Evolutionary conservation across 2,113 vertebrate genomes (phyloP).

Genomic region (Condylura cristata): DNA sequence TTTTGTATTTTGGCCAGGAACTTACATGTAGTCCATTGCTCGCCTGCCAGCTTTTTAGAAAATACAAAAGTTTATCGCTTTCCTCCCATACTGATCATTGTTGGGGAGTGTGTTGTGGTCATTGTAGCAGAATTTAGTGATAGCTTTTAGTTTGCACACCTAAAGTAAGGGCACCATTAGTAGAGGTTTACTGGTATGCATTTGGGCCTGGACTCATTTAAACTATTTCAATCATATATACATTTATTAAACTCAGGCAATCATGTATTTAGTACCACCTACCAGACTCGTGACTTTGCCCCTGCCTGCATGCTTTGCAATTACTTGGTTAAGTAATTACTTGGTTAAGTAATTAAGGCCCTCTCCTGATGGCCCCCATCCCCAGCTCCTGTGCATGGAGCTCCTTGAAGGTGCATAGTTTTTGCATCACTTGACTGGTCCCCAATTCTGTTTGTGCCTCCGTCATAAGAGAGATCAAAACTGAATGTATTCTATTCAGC

Average conservation of each 20-base stretch:
- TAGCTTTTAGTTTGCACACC: neutral
- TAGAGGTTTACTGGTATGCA: neutral
- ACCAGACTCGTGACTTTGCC: neutral
- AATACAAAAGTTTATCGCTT: neutral
- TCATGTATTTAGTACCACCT: neutral
- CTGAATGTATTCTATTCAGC: neutral
- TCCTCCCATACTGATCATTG: neutral
- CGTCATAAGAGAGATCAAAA: neutral
- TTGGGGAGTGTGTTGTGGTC: neutral
- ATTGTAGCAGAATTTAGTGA: neutral
- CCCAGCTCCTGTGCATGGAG: neutral
- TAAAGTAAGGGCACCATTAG: neutral
- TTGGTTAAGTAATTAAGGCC: neutral
- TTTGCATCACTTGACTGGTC: neutral
- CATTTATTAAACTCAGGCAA: neutral
- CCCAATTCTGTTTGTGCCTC: neutral
- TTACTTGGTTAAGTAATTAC: neutral
- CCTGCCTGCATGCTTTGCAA: neutral
- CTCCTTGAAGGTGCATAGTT: neutral
- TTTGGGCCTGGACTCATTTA: neutral
- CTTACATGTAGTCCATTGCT: neutral
- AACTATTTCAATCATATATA: neutral
- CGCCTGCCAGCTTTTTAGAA: neutral
- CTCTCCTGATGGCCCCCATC: neutral
- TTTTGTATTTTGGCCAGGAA: neutral